phyloP scores from a whole-genome alignment of 2,888 invertebrate species.

The Leptarthrus brevirostris region DNA sequence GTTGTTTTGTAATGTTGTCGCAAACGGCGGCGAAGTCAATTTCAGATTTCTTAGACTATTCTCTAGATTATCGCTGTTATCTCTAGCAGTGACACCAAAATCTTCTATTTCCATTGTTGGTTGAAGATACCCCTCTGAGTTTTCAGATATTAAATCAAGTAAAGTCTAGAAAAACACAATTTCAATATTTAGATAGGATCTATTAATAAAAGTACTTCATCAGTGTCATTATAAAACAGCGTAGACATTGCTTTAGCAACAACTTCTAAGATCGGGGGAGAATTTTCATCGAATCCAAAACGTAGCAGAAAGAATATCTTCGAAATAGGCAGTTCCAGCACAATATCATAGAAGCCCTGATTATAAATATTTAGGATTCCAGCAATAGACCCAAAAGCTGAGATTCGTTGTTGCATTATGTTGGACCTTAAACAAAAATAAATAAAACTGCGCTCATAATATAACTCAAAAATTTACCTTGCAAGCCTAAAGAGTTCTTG shows the following conservation, averaged over 20 bases:
- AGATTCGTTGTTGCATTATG: constrained; percentile 84
- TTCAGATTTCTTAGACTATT: constrained; percentile 68
- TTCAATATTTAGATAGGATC: not conserved
- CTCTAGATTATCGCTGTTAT: constrained; percentile 65
- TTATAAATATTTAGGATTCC: constrained; percentile 80
- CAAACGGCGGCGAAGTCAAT: constrained; percentile 60
- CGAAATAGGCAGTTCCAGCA: constrained; percentile 80
- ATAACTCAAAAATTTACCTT: constrained; percentile 62
- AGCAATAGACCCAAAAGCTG: constrained; percentile 82
- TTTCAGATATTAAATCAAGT: constrained; percentile 76
- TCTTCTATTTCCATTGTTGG: constrained; percentile 70
- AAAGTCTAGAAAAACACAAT: constrained; percentile 67
- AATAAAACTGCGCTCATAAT: not conserved
- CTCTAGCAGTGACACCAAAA: constrained; percentile 52
- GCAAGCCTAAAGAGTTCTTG: constrained; percentile 87
- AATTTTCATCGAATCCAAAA: constrained; percentile 87
- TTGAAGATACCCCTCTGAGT: constrained; percentile 74
- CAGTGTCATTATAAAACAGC: constrained; percentile 80
- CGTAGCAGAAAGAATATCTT: constrained; percentile 84
- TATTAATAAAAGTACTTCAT: constrained; percentile 71
- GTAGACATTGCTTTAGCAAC: constrained; percentile 80
- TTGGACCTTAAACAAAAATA: constrained; percentile 69
- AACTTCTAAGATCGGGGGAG: constrained; percentile 78
- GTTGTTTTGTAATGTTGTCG: constrained; percentile 61
- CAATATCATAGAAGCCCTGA: constrained; percentile 80